Evolutionary conservation across 2,888 invertebrate genomes (phyloP), one percentile per base, ranked within the genome.

Genomic region (Folsomia candida): DNA sequence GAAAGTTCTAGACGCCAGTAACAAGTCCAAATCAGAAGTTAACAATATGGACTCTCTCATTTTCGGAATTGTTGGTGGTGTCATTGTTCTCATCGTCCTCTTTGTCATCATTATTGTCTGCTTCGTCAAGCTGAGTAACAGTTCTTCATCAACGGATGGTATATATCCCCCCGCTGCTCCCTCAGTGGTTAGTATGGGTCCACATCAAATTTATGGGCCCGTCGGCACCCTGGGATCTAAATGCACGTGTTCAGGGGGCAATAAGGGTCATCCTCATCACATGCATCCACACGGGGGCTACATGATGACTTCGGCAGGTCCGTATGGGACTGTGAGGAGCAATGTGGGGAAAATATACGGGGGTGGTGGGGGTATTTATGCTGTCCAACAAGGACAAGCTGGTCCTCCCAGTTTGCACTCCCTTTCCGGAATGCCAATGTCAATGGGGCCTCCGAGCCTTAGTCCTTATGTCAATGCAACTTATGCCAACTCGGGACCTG

Each of bases 31-130:
- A 80, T 82, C 87, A 81, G 84, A 89, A 0, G 87, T 91, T 14
- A 90, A 88, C 68, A 94, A 93, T 80, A 94, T 95, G 80, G 94
- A 94, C 80, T 94, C 93, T 2, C 85, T 95, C n/a, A 94, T 95
- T 66, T 94, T 95, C 72, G 93, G 93, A n/a, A 94, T 95, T 77
- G 94, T 94, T 0, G 94, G 94, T 0, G 94, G 94, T 1, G 94
- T 94, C 0, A 93, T 95, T 0, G 93, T 92, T 1, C 93, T 95
- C 81, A 93, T 95, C 77, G 91, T 91, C 14, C 91, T 94, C 75
- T 86, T 94, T 67, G 91, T 94, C 47, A 90, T 94, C 28, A 89
- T 90, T n/a, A 93, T 83, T 62, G 74, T 93, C 78, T 95, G 94
- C 81, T 91, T 94, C 54, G 91, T 94, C 37, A 87, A 94, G 20